Evolutionary conservation across 1,140 invertebrate species (phyloP).

Genomic region (Maconellicoccus hirsutus): DNA sequence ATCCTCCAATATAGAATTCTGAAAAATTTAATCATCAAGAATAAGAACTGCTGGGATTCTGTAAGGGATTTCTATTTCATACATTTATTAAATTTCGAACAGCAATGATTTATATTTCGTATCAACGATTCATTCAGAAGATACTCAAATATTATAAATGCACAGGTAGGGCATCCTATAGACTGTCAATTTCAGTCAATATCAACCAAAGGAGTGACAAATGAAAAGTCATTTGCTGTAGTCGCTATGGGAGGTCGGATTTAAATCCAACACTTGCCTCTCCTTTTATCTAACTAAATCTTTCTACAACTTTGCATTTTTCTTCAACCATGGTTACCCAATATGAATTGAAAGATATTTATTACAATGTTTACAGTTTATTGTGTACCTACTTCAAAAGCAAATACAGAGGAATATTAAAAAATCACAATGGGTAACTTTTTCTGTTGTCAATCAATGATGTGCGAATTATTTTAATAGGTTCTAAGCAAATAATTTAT

Average conservation of each 20-base stretch:
- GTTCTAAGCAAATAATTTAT: background rate
- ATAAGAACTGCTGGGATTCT: background rate
- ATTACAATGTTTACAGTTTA: background rate
- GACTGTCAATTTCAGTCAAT: slow-evolving; percentile 20
- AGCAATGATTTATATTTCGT: slow-evolving; percentile 3
- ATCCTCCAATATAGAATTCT: background rate
- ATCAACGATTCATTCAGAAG: background rate
- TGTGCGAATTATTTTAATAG: slow-evolving; percentile 3
- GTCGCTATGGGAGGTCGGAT: slow-evolving; percentile 12
- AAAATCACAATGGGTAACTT: background rate
- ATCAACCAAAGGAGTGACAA: slow-evolving; percentile 14
- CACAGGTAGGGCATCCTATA: slow-evolving; percentile 12
- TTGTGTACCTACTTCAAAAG: background rate
- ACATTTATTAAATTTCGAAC: background rate
- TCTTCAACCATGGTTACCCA: background rate
- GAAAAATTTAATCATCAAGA: background rate
- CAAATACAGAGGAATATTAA: background rate
- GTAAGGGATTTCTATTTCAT: background rate
- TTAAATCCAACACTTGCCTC: slow-evolving; percentile 4
- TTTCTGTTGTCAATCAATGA: background rate
- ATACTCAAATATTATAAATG: background rate
- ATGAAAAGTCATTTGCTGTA: slow-evolving; percentile 15
- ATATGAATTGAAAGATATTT: background rate
- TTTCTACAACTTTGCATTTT: background rate
- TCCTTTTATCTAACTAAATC: background rate